Evolutionary conservation across 1,140 invertebrate genomes (phyloP).

Genomic region (Euwallacea fornicatus): DNA sequence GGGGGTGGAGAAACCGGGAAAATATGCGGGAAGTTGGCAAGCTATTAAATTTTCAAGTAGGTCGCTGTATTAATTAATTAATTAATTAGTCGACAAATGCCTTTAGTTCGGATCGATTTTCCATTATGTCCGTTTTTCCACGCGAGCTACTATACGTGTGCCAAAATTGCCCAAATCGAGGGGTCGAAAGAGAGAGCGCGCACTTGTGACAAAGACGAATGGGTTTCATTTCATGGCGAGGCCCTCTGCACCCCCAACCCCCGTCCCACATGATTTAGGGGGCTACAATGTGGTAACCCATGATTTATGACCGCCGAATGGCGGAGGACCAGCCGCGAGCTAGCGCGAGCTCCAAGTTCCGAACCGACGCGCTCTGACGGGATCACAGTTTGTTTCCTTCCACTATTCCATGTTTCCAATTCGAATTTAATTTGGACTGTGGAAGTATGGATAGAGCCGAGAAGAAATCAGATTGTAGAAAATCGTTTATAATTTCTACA

Average conservation of each 20-base stretch:
- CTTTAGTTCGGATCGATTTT: no score
- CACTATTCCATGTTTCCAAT: slow-evolving; percentile 18
- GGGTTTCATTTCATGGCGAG: slow-evolving; percentile 61
- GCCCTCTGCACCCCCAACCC: slow-evolving; percentile 44
- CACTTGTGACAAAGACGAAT: slow-evolving; percentile 53
- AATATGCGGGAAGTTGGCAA: slow-evolving; percentile 18
- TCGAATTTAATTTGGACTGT: slow-evolving; percentile 20
- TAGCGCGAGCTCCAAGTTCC: slow-evolving; percentile 29
- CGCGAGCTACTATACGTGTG: no score
- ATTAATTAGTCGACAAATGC: slow-evolving; percentile 2
- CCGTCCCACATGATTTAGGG: slow-evolving; percentile 63
- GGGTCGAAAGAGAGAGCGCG: slow-evolving; percentile 49
- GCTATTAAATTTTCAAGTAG: slow-evolving; percentile 24
- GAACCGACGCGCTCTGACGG: slow-evolving; percentile 28
- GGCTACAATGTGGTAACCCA: slow-evolving; percentile 70
- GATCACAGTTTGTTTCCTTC: slow-evolving; percentile 23
- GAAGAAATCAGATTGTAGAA: no score
- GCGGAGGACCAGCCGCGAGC: slow-evolving; percentile 48
- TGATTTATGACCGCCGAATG: slow-evolving; percentile 61
- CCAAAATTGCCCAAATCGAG: slow-evolving; percentile 34
- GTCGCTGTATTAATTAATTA: slow-evolving; percentile 8
- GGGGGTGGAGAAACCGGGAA: slow-evolving; percentile 16
- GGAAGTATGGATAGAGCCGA: no score
- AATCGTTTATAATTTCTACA: no score
- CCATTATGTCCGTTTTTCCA: no score